These are phyloP conservation scores for Gymnoscopelus braueri DNA, from an alignment of 2,797 vertebrate genomes.

Conservation along the genomic window DNA sequence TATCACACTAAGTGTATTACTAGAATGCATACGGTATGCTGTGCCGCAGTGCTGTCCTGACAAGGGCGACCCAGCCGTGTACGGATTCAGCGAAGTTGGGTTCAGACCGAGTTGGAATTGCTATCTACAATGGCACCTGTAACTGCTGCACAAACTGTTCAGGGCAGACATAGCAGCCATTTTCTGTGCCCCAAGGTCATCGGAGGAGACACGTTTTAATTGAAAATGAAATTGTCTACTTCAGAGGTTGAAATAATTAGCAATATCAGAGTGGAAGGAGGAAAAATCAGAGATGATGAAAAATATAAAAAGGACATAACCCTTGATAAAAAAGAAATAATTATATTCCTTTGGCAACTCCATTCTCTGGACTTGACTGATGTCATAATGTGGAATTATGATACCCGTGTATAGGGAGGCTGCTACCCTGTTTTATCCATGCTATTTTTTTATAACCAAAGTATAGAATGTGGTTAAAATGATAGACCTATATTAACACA, in stretches of 20 bases:
- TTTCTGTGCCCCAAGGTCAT: conserved; percentile 76
- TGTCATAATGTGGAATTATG: conserved; percentile 31
- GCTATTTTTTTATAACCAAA: too few relatives aligned
- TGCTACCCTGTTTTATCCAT: too few relatives aligned
- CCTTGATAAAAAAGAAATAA: conserved; percentile 59
- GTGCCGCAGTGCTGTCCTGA: conserved; percentile 59
- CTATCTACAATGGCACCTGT: conserved; percentile 71
- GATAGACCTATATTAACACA: too few relatives aligned
- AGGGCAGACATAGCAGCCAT: conserved; percentile 58
- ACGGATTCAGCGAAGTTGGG: conserved; percentile 63
- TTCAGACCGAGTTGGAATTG: conserved; percentile 75
- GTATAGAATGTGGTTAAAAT: too few relatives aligned
- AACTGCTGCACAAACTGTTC: conserved; percentile 60
- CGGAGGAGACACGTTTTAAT: conserved; percentile 76
- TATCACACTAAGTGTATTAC: conserved; percentile 73
- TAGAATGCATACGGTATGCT: conserved; percentile 59
- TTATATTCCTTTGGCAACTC: conserved; percentile 54
- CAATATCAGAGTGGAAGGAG: conserved; percentile 72
- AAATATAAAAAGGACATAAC: conserved; percentile 73
- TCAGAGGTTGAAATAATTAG: conserved; percentile 86
- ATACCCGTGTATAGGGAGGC: too few relatives aligned
- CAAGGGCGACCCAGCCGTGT: conserved; percentile 58
- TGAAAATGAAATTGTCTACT: conserved; percentile 84
- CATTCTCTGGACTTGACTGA: conserved; percentile 68
- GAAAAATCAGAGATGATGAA: conserved; percentile 66